Conservation (phyloP, 2,113 vertebrate genomes). For the Paedocypris sp. region DNA sequence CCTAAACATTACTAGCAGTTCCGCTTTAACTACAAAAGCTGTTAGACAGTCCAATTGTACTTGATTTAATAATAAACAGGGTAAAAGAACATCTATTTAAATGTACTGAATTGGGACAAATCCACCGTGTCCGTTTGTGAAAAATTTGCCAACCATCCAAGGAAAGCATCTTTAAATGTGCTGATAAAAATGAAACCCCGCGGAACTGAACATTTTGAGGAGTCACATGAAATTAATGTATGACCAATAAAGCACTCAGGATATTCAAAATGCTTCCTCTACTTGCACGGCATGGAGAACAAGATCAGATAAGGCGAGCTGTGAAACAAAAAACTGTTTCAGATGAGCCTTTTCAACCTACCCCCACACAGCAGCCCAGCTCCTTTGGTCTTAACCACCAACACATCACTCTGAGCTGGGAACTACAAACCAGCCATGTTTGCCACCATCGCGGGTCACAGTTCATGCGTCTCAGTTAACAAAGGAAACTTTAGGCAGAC, state of each 20-base stretch:
- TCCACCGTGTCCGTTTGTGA: too few species aligned
- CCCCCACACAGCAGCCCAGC: conserved; percentile 39
- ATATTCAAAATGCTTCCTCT: conserved; percentile 37
- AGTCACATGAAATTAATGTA: conserved; percentile 47
- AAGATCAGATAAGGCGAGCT: conserved; percentile 54
- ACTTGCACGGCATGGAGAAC: conserved; percentile 34
- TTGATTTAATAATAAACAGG: background rate
- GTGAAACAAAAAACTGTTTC: conserved; percentile 54
- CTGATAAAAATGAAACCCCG: conserved; percentile 2
- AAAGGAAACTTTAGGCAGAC: conserved; percentile 57
- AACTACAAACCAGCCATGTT: conserved; percentile 40
- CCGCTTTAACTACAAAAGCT: background rate
- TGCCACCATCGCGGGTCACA: conserved; percentile 41
- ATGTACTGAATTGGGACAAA: too few species aligned
- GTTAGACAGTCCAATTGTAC: background rate
- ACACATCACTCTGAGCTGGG: conserved; percentile 37
- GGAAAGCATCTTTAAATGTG: background rate
- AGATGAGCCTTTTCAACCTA: conserved; percentile 36
- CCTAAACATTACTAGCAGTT: background rate
- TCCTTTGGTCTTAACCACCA: conserved; percentile 39
- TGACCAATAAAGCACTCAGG: conserved; percentile 36
- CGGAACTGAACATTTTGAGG: conserved; percentile 31
- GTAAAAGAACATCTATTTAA: too few species aligned
- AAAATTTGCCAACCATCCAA: too few species aligned
- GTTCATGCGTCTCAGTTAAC: conserved; percentile 50